Percentiles rank a stretch among this genome's conserved stretches.
phyloP scores from a whole-genome alignment of 1,140 invertebrate genomes.

The Trissolcus basalis region DNA sequence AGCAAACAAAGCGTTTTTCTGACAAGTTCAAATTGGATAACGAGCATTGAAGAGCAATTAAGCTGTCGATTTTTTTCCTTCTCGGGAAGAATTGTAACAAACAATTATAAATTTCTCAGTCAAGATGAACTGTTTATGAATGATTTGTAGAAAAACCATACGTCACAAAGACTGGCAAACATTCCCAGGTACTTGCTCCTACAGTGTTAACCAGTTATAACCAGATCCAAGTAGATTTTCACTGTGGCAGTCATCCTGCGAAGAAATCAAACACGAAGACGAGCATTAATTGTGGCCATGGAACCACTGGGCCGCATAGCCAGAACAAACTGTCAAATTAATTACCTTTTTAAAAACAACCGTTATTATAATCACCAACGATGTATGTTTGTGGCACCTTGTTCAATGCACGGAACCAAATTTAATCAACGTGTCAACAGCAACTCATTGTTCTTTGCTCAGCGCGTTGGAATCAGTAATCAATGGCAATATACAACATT shows the following conservation, averaged over 20 bases:
- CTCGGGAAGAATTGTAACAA: constrained; percentile 13
- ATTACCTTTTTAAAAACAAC: background rate
- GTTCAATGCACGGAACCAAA: constrained; percentile 1
- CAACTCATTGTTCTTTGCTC: constrained; percentile 2
- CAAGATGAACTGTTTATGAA: constrained; percentile 28
- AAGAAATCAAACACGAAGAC: constrained; percentile 29
- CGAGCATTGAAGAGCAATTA: no score
- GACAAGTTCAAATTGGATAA: no score
- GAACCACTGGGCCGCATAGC: constrained; percentile 9
- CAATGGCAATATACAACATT: background rate
- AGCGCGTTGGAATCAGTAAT: background rate
- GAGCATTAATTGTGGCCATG: constrained; percentile 41
- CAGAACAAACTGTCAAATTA: no score
- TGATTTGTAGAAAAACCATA: constrained; percentile 19
- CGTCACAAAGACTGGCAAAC: constrained; percentile 30
- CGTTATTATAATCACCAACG: constrained; percentile 25
- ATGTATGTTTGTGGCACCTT: background rate
- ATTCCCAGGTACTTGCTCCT: constrained; percentile 23
- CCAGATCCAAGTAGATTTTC: constrained; percentile 39
- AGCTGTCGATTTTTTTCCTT: background rate
- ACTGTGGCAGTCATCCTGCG: constrained; percentile 8
- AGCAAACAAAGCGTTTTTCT: no score
- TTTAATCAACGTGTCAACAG: constrained; percentile 22
- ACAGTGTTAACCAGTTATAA: constrained; percentile 32
- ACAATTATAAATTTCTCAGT: constrained; percentile 20